These are phyloP conservation scores for Gymnoscelis rufifasciata DNA, from an alignment of 2,888 invertebrate genomes.

Conservation along the genomic window DNA sequence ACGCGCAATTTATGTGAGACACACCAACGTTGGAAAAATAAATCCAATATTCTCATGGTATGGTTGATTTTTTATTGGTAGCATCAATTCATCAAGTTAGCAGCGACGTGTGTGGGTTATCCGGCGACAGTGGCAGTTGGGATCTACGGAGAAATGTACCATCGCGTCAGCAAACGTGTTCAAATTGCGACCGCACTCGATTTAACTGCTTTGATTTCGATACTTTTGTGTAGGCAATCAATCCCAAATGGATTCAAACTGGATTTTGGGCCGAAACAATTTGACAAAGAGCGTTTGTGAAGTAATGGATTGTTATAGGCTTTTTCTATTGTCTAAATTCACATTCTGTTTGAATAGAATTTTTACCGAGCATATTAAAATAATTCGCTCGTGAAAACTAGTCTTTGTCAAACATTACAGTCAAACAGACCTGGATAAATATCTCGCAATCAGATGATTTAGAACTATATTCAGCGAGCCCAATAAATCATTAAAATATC, in stretches of 20 bases:
- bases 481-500: constrained; percentile 5
- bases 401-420: too few relatives aligned
- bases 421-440: too few relatives aligned
- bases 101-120: constrained; percentile 43
- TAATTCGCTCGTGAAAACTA: too few relatives aligned
- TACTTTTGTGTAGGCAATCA: constrained; percentile 17
- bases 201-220: constrained; percentile 30
- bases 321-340: neutral
- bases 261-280: constrained; percentile 33
- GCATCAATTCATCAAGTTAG: constrained; percentile 56
- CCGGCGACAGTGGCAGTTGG: constrained; percentile 51
- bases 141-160: constrained; percentile 42
- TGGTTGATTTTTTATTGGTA: constrained; percentile 26
- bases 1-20: constrained; percentile 27
- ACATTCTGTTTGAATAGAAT: neutral
- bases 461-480: neutral
- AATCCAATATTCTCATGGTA: constrained; percentile 22
- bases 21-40: constrained; percentile 15
- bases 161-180: constrained; percentile 55
- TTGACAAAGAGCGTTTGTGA: constrained; percentile 19
- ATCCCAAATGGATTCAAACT: constrained; percentile 3
- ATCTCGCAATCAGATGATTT: neutral
- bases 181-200: constrained; percentile 37
- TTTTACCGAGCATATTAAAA: too few relatives aligned
- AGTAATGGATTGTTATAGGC: constrained; percentile 1